Evolutionary conservation across 2,888 invertebrate genomes (phyloP), one percentile per base, ranked within the genome.

Genomic region (Eristalinus aeneus): DNA sequence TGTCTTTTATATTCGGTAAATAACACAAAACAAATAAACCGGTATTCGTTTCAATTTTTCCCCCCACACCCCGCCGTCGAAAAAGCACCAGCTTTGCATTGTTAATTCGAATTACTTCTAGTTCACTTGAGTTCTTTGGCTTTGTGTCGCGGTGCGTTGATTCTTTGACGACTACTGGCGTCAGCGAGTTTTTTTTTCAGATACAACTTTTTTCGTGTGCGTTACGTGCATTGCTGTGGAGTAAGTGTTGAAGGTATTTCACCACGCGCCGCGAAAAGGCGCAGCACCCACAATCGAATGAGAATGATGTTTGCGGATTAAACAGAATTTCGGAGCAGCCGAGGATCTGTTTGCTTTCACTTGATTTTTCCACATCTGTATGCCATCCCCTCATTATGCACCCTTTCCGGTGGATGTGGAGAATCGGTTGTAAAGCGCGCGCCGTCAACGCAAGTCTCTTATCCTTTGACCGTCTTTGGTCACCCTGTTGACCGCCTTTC

Each of bases 351-450:
- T 75, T 71, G 54, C 74, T 83, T 56, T 77, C 23, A 61, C 27
- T 46, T 39, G 75, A 79, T 79, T 75, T n/a, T 84, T 79, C 65
- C 75, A 71, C 71, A 71, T 56, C 69, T 68, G 56, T 61, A 39
- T 56, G 63, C 11, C 56, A 31, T 61, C 56, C 82, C 67, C 68
- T 56, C 54, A 68, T 61, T 61, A 58, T 83, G 73, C 73, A 60
- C 53, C 36, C 46, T 8, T 6, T 8, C 16, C 46, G 1, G 10
- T 56, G 39, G n/a, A 9, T 36, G 76, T 81, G 76, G 72, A 1
- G 9, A 8, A 16, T 39, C 16, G 82, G 78, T 63, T 84, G 83
- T 80, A 85, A 84, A 84, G 79, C 83, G 80, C 84, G 84, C 84
- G 84, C 80, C 79, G 65, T 80, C 74, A 67, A 67, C 67, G 36